Evolutionary conservation across 2,113 vertebrate species (phyloP).

Genomic region (Microcebus ravelobensis): DNA sequence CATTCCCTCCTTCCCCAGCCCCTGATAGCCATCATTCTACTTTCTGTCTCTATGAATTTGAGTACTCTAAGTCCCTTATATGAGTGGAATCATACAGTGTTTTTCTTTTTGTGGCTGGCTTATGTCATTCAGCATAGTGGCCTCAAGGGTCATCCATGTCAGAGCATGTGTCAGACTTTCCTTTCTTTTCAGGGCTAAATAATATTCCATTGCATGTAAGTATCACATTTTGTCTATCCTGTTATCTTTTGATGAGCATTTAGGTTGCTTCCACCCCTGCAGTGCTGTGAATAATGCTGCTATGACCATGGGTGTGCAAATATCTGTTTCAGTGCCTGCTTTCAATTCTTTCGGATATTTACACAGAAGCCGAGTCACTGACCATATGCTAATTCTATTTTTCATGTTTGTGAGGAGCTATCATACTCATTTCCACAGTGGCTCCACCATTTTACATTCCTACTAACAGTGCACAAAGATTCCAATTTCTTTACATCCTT

Average conservation of each 20-base stretch:
- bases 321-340: neutral
- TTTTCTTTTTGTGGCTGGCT: neutral
- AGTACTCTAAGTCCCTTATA: neutral
- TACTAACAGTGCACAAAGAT: neutral
- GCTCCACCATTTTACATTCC: neutral
- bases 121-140: neutral
- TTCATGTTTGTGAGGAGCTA: neutral
- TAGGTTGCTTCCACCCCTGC: neutral
- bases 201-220: neutral
- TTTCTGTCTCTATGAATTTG: too few species aligned
- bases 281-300: neutral
- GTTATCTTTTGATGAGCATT: neutral
- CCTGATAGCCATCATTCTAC: too few species aligned
- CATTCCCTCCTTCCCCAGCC: neutral
- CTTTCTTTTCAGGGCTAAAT: neutral
- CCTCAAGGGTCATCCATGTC: neutral
- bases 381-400: neutral
- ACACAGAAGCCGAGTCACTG: neutral
- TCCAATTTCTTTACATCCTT: neutral
- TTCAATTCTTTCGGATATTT: neutral
- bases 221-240: neutral
- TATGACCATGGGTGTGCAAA: neutral
- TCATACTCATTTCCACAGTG: neutral
- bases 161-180: too few species aligned
- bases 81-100: neutral